phyloP scores from a whole-genome alignment of 1,140 invertebrate species.

The Temnothorax curvispinosus region DNA sequence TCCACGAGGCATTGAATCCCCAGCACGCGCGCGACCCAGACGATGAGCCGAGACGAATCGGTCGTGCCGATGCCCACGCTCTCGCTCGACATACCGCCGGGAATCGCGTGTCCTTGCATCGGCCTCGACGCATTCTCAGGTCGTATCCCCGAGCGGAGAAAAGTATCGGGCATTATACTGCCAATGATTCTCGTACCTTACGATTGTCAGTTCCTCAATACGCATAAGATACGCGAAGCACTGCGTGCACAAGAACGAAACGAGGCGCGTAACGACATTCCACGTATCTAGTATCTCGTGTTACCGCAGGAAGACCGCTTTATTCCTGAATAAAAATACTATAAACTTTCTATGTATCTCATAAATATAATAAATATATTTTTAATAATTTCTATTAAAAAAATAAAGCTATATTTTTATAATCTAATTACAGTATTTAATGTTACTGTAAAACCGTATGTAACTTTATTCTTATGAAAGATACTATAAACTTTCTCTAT shows the following conservation, averaged over 20 bases:
- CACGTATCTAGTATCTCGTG: background rate
- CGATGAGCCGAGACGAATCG: conserved; percentile 68
- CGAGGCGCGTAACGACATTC: conserved; percentile 1
- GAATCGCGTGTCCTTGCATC: conserved; percentile 62
- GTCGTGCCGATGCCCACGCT: conserved; percentile 64
- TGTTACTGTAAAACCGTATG: background rate
- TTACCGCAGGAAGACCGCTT: background rate
- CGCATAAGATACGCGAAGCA: conserved; percentile 25
- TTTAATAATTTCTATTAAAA: background rate
- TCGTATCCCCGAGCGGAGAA: conserved; percentile 31
- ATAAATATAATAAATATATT: background rate
- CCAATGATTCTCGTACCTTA: conserved; percentile 54
- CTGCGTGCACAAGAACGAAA: conserved; percentile 3
- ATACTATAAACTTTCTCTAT: background rate
- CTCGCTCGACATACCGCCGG: conserved; percentile 38
- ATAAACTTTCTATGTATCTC: background rate
- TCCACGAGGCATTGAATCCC: conserved; percentile 61
- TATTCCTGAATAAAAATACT: background rate
- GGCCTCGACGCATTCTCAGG: conserved; percentile 55
- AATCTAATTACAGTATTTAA: background rate
- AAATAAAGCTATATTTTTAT: background rate
- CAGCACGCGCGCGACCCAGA: conserved; percentile 34
- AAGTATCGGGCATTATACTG: conserved; percentile 47
- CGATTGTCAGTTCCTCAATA: conserved; percentile 46
- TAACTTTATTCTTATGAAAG: background rate